A percentile compares a stretch with the other conserved stretches of the same genome.
phyloP scores from a whole-genome alignment of 2,797 vertebrate genomes.

The Xenops minutus region DNA sequence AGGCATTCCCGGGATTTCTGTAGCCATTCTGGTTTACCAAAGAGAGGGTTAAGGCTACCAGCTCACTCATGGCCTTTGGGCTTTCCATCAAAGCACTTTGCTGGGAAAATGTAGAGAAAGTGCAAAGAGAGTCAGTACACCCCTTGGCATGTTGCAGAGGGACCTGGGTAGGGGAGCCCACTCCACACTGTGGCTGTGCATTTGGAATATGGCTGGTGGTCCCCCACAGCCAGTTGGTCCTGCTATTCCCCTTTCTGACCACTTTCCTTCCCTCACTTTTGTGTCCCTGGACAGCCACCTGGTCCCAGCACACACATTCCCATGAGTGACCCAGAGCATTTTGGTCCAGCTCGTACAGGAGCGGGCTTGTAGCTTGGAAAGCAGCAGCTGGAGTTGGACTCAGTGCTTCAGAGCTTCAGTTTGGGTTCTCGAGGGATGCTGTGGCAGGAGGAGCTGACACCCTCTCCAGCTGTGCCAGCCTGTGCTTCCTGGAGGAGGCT shows the following conservation, averaged over 20 bases:
- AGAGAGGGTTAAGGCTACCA: neutral
- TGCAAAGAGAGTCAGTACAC: neutral
- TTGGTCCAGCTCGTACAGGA: rapidly evolving
- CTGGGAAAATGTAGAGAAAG: neutral
- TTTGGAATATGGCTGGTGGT: neutral
- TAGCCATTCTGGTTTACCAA: neutral
- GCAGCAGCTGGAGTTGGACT: neutral
- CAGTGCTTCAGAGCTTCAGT: neutral
- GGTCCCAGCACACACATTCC: no score
- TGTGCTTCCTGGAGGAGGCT: neutral
- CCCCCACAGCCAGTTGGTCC: rapidly evolving
- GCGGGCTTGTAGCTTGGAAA: neutral
- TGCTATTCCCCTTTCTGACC: neutral
- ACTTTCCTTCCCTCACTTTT: neutral
- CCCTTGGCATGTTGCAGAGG: rapidly evolving
- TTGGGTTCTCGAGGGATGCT: neutral
- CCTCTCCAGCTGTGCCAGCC: rapidly evolving
- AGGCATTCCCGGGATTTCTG: neutral
- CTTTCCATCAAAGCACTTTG: rapidly evolving
- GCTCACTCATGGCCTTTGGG: no score
- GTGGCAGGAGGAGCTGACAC: neutral
- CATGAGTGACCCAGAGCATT: rapidly evolving
- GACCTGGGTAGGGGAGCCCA: rapidly evolving
- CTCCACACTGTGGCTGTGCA: rapidly evolving
- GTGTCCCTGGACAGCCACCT: rapidly evolving